These are phyloP conservation scores for Drosophila neocordata DNA, from an alignment of 1,140 invertebrate species.

Conservation along the genomic window DNA sequence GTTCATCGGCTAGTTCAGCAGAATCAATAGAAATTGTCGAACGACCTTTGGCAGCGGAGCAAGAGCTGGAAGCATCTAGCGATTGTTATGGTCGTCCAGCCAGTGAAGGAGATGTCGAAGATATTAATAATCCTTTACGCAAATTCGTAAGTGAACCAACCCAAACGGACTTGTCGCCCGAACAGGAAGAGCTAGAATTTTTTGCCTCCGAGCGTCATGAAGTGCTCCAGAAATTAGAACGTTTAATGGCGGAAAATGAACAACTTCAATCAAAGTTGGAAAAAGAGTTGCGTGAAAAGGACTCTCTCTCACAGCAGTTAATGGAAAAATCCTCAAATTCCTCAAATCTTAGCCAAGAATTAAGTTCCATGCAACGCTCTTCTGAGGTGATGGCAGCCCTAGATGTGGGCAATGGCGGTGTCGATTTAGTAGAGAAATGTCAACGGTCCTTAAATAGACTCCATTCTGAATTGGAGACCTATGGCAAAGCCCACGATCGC, in stretches of 20 bases:
- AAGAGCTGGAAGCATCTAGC: conserved; percentile 85
- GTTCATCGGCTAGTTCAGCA: conserved; percentile 86
- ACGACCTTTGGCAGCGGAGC: conserved; percentile 84
- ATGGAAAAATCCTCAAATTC: conserved; percentile 36
- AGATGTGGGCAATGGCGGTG: conserved; percentile 52
- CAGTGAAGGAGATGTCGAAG: conserved; percentile 32
- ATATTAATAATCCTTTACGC: conserved; percentile 54
- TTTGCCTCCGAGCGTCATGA: conserved; percentile 87
- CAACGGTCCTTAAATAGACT: conserved; percentile 68
- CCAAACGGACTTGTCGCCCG: conserved; percentile 75
- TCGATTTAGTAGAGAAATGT: conserved; percentile 70
- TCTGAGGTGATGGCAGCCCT: conserved; percentile 71
- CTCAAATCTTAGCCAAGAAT: conserved; percentile 68
- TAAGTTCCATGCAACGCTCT: conserved; percentile 74
- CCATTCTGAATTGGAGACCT: conserved; percentile 73
- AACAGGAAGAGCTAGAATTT: conserved; percentile 85
- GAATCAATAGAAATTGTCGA: conserved; percentile 89
- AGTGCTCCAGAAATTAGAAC: conserved; percentile 87
- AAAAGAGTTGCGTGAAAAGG: conserved; percentile 38
- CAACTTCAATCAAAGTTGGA: conserved; percentile 74
- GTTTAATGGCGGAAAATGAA: conserved; percentile 86
- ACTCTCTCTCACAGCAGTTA: conserved; percentile 53
- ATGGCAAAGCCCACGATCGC: conserved; percentile 72
- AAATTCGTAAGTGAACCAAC: conserved; percentile 69
- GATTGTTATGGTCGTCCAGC: conserved; percentile 83